Evolutionary conservation across 1,140 invertebrate species (phyloP), one percentile per base, ranked within the genome.

Genomic region (Solen grandis): DNA sequence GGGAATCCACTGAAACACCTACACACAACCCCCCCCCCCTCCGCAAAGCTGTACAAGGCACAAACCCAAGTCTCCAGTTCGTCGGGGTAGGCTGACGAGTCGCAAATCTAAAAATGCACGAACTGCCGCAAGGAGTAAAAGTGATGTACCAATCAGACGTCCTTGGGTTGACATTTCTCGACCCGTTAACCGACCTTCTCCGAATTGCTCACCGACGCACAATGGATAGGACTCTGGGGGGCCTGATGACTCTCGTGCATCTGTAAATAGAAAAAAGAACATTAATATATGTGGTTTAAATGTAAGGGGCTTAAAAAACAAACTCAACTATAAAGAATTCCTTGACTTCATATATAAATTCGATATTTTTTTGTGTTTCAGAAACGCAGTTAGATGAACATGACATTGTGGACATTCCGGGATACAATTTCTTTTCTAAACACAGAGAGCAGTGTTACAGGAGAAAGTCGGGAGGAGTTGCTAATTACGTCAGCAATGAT

Each of bases 301-400:
- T 55, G 66, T 70, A 29, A 54, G 31, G n/a, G 66, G 66, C 8
- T 33, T 70, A 1, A 70, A 70, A 55, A 52, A 55, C 5, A 54
- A 46, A 13, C 38, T 54, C 2, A 70, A 70, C 50, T 70, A 70
- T 27, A 36, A 36, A 33, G 66, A 69, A 5, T 70, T 70, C 36
- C 19, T n/a, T 13, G 66, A 54, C 10, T n/a, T 33, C 25, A 25
- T 70, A 33, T 3, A 70, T 19, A 54, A 2, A 5, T 70, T 33
- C 35, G 66, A 70, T 33, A 70, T 70, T 22, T 70, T n/a, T 70
- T 35, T 70, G 66, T 70, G 31, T 70, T 22, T 70, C 66, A 8
- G 66, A 70, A 46, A 70, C 66, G 2, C 66, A 70, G 35, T 3
- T 55, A 10, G 50, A 70, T 33, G 13, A 13, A 22, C 41, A 38